A percentile compares a stretch with the other conserved stretches of the same genome.
Conservation (phyloP, 2,888 invertebrate genomes). For the Drosophila buzzatii region DNA sequence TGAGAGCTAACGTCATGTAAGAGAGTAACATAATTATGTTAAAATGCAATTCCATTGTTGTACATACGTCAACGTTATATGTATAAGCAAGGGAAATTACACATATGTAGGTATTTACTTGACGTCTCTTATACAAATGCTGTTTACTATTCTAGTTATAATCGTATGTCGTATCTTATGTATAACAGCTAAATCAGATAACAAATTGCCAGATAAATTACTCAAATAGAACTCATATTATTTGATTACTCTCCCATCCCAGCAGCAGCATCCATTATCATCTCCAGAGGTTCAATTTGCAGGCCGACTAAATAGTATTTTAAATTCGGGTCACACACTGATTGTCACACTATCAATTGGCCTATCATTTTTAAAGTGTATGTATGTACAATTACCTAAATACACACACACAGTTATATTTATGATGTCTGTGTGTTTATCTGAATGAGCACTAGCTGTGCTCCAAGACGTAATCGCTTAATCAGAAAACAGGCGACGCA, state of each 20-base stretch:
- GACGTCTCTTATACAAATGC: background rate
- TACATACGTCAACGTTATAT: background rate
- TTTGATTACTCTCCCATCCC: no score
- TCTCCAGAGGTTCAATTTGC: conserved; percentile 29
- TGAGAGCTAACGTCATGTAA: background rate
- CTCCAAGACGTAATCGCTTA: conserved; percentile 35
- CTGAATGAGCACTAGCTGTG: conserved; percentile 11
- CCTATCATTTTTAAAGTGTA: conserved; percentile 4
- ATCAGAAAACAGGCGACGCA: conserved; percentile 41
- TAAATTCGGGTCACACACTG: conserved; percentile 39
- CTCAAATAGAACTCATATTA: conserved; percentile 16
- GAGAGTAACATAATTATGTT: background rate
- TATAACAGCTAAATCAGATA: conserved; percentile 1
- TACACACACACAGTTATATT: background rate
- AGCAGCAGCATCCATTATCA: conserved; percentile 9
- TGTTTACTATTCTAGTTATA: conserved; percentile 12
- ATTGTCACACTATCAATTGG: conserved; percentile 42
- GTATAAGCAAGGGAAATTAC: background rate
- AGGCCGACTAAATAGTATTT: conserved; percentile 4
- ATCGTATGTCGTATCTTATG: background rate
- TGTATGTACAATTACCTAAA: background rate
- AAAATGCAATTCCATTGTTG: background rate
- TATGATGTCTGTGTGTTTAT: background rate
- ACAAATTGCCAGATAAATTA: conserved; percentile 25
- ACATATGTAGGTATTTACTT: background rate